Base-by-base conservation (phyloP, 2,888 invertebrate species). In the Acholoe squamosa region DNA sequence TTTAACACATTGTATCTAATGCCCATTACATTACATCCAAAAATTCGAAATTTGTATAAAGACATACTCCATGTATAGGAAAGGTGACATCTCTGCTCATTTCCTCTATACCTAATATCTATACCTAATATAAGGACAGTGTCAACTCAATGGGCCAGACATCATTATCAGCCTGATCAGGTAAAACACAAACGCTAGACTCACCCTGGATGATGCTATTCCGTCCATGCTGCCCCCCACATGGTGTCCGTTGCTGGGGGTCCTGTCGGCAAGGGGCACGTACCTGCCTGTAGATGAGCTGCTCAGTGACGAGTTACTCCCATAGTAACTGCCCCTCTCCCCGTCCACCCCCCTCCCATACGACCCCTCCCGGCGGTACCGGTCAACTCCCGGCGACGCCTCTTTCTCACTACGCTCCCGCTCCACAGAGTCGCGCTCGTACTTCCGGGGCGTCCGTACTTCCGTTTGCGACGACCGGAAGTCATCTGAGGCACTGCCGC, bases 331-430 rank as follows among this genome's bases (percentile, higher is more conserved):
- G 43, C 5, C 25, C 34, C 80, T 14, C 10, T 80, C 80, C 10
- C 19, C 14, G 34, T 80, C 80, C 34, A 3, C 0, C 22, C 43
- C 80, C 31, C 77, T 28, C 14, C 77, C 77, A 19, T 33, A 80
- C n/a, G 80, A 80, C 22, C 80, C 80, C 34, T 80, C 80, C 80
- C 80, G 76, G 34, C 80, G 34, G 80, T 34, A 80, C 34, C 80
- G 33, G 10, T 43, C 43, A 7, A 33, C 33, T 0, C 34, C 80
- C 34, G 80, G 80, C 34, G 33, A 33, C 34, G 16, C 22, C 80
- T 80, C 80, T 31, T 76, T 76, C 76, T 76, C 76, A 61, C 43
- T 10, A 3, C 43, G 43, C 43, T n/a, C 61, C 76, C 28, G 31
- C n/a, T 76, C 76, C 34, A 14, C 34, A 0, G 34, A 43, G 22